Percentiles rank a stretch among this genome's conserved stretches.
Conservation (phyloP, 1,140 invertebrate species). For the Neuroterus valhalla region DNA sequence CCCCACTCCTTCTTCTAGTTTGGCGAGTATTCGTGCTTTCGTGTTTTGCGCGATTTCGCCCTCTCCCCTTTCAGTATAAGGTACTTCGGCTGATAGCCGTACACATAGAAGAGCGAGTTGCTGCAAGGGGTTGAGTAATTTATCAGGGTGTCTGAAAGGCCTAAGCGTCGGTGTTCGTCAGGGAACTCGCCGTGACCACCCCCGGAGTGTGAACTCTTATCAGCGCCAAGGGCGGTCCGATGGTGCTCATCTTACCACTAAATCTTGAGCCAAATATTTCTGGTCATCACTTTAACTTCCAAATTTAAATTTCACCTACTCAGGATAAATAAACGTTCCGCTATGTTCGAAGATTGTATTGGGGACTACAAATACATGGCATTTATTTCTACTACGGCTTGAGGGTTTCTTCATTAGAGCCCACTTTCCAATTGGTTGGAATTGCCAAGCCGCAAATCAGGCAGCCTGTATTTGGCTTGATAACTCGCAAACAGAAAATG, state of each 20-base stretch:
- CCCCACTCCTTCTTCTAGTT: constrained; percentile 34
- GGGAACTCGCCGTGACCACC: constrained; percentile 45
- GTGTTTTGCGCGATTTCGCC: constrained; percentile 47
- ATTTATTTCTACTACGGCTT: neutral
- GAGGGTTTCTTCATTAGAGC: constrained; percentile 62
- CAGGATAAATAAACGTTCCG: neutral
- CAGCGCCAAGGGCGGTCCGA: constrained; percentile 41
- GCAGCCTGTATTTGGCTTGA: constrained; percentile 57
- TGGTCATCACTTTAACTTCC: constrained; percentile 22
- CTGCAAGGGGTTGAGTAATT: constrained; percentile 53
- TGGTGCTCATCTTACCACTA: constrained; percentile 30
- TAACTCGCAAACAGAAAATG: constrained; percentile 55
- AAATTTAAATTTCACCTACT: neutral
- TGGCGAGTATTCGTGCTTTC: constrained; percentile 41
- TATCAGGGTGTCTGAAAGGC: constrained; percentile 56
- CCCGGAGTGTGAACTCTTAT: constrained; percentile 57
- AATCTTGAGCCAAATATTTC: neutral
- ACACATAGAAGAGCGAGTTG: constrained; percentile 50
- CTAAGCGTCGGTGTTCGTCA: constrained; percentile 52
- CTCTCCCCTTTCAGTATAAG: constrained; percentile 40
- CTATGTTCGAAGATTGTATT: too few species aligned
- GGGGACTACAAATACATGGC: neutral
- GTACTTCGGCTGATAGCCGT: constrained; percentile 52
- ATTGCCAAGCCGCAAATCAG: constrained; percentile 37
- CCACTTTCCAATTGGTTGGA: constrained; percentile 46